phyloP scores from a whole-genome alignment of 2,113 vertebrate species.

The Scortum barcoo region DNA sequence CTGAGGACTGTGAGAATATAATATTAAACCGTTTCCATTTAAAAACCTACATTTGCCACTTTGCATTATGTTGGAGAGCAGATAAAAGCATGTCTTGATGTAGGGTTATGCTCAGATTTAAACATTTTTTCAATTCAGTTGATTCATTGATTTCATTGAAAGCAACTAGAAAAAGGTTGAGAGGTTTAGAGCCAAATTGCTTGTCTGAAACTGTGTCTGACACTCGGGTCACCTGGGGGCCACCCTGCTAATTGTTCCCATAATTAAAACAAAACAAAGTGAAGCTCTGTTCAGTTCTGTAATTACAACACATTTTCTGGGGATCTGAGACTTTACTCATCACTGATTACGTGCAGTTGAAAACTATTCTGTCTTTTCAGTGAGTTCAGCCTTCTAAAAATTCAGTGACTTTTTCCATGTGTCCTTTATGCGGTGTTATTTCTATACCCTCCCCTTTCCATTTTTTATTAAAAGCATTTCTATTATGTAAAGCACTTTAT shows the following conservation, averaged over 20 bases:
- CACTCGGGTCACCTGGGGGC: neutral
- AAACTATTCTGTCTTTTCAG: neutral
- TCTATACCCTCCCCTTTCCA: neutral
- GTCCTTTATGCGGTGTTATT: neutral
- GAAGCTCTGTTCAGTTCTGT: neutral
- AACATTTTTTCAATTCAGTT: neutral
- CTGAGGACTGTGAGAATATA: neutral
- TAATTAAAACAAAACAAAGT: slow-evolving; percentile 6
- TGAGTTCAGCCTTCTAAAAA: neutral
- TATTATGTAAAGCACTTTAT: slow-evolving; percentile 12
- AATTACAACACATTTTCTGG: neutral
- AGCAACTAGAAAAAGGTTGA: neutral
- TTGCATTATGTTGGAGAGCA: neutral
- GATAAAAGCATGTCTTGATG: neutral
- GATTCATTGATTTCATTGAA: too few relatives aligned
- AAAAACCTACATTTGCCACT: neutral
- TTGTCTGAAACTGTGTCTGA: slow-evolving; percentile 15
- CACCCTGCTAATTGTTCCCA: neutral
- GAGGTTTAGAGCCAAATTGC: neutral
- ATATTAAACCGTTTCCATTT: neutral
- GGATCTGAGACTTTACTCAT: neutral
- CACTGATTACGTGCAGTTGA: too few relatives aligned
- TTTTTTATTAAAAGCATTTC: neutral
- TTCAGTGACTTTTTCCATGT: neutral
- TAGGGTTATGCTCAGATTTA: neutral